Base-by-base conservation (phyloP, 1,140 invertebrate genomes). In the Adoxophyes honmai region DNA sequence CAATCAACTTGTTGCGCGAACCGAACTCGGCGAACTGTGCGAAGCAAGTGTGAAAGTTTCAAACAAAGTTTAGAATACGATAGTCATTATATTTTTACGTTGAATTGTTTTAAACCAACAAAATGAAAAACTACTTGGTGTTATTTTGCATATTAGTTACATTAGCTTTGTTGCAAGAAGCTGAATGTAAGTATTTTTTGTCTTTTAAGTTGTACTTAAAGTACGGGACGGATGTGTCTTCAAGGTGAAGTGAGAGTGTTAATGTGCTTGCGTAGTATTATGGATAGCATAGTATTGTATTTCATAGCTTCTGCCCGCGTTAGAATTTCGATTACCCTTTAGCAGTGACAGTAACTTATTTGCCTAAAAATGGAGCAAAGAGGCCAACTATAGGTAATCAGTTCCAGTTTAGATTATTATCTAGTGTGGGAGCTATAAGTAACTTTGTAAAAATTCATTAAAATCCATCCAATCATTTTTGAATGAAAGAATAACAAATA, bases 221-320 rank as follows among this genome's bases (percentile, higher is more conserved):
- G 64, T 72, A 65, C 75, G 21, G 21, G 6, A n/a, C 68, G 72
- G 64, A 72, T 75, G 68, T 65, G 60, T 71, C 75, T 80, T 81
- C 84, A 87, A 87, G 84, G 84, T 78, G 71, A 87, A 85, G 82
- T 84, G 81, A 82, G 81, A 85, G 79, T 82, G 55, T 13, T 18
- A 16, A 11, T 36, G 11, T 53, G 10, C 52, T 9, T 48, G 42
- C 38, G 15, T 11, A 7, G 8, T 16, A 48, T 16, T 15, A n/a
- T 44, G 18, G 42, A 21, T 28, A 48, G 42, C 15, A 48, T 28
- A 1, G 3, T 44, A 28, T 28, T 21, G 42, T 28, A 28, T 48
- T 21, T n/a, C n/a, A n/a, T n/a, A n/a, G n/a, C n/a, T n/a, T n/a
- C n/a, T n/a, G n/a, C n/a, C n/a, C n/a, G n/a, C n/a, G n/a, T n/a